A percentile compares a stretch with the other conserved stretches of the same genome.
phyloP scores from a whole-genome alignment of 2,888 invertebrate genomes.

The Slavum lentiscoides region DNA sequence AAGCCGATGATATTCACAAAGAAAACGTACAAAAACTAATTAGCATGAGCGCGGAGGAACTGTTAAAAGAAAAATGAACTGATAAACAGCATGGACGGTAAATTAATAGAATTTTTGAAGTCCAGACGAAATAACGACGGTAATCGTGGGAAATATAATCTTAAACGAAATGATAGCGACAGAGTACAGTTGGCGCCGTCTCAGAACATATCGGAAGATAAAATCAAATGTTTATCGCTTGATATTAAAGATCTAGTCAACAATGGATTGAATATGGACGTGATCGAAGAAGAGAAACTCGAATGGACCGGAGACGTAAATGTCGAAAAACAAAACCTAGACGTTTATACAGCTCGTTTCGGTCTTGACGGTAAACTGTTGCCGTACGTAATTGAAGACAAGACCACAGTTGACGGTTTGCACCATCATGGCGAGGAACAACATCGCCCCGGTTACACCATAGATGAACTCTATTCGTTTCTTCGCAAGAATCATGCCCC shows the following conservation, averaged over 20 bases:
- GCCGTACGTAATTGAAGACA: conserved; percentile 71
- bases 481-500: conserved; percentile 73
- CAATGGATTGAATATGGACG: conserved; percentile 83
- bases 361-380: conserved; percentile 75
- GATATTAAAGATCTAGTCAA: conserved; percentile 63
- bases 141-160: conserved; percentile 45
- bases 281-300: conserved; percentile 82
- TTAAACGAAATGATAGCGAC: conserved; percentile 54
- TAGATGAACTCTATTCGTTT: conserved; percentile 84
- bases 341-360: conserved; percentile 78
- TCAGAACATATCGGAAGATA: conserved; percentile 58
- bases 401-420: conserved; percentile 68
- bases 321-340: conserved; percentile 55
- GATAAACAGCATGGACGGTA: conserved; percentile 68
- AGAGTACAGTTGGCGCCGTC: conserved; percentile 57
- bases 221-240: conserved; percentile 56
- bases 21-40: conserved; percentile 72
- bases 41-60: conserved; percentile 74
- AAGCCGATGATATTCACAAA: conserved; percentile 68
- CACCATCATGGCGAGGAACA: conserved; percentile 95
- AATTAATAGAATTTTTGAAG: conserved; percentile 69
- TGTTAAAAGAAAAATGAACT: conserved; percentile 73
- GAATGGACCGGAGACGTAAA: conserved; percentile 81
- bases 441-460: conserved; percentile 84
- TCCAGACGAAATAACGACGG: conserved; percentile 60